Conservation (phyloP, 2,797 vertebrate species). For the Parotocinclus haroldoi region DNA sequence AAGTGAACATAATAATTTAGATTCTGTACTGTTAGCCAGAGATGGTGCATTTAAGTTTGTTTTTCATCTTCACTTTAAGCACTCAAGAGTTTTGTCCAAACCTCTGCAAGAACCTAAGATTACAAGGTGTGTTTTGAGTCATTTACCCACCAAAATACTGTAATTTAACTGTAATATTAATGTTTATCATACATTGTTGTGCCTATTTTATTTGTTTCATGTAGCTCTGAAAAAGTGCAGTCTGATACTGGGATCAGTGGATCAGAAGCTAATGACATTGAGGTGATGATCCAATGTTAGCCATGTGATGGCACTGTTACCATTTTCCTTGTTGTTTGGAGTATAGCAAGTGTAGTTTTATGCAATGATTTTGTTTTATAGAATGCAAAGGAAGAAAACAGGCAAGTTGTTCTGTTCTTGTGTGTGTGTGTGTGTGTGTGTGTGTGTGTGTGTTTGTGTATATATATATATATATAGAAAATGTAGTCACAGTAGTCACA, state of each 20-base stretch:
- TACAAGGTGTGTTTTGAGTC: conserved; percentile 39
- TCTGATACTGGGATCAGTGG: conserved; percentile 14
- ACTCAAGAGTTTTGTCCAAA: conserved; percentile 9
- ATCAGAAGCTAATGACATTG: conserved; percentile 7
- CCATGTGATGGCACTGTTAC: conserved; percentile 16
- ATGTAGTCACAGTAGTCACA: not conserved
- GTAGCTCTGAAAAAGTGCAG: conserved; percentile 36
- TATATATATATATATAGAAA: too few species aligned
- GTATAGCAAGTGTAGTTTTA: not conserved
- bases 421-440: too few species aligned
- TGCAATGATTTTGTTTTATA: conserved; percentile 12
- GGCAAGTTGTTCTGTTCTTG: conserved; percentile 37
- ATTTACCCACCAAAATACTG: not conserved
- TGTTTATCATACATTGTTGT: not conserved
- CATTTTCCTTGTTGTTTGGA: conserved; percentile 16
- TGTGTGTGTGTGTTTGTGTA: too few species aligned
- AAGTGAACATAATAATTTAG: too few species aligned
- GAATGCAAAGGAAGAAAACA: conserved; percentile 22
- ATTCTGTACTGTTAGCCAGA: too few species aligned
- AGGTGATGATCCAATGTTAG: conserved; percentile 31
- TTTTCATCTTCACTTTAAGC: not conserved
- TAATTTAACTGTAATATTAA: too few species aligned
- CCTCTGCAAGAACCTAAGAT: conserved; percentile 44
- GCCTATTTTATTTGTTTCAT: conserved; percentile 1
- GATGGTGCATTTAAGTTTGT: too few species aligned